Evolutionary conservation across 2,113 vertebrate genomes (phyloP), one percentile per base, ranked within the genome.

Genomic region (Cavia aperea): DNA sequence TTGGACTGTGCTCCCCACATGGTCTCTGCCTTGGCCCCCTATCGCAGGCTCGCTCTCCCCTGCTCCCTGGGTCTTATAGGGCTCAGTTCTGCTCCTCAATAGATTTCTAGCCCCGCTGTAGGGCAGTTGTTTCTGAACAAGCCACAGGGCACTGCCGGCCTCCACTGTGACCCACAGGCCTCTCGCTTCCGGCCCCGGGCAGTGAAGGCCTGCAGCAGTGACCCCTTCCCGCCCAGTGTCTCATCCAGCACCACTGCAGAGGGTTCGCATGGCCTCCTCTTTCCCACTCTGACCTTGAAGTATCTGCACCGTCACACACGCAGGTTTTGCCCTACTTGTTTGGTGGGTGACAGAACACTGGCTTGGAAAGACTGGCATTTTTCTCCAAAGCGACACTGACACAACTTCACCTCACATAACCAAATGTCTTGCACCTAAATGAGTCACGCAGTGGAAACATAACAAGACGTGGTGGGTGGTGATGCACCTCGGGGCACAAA

Each of bases 141-240:
- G 56, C 56, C 68, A 56, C 15, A n/a, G n/a, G 26, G 62, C 16
- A n/a, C 19, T 6, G 43, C 19, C 49, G 49, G 49, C 33, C 31
- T 78, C 83, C 19, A 43, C 16, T 4, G 0, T 36, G 39, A 31
- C 51, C 13, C 51, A 54, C 56, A 15, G 15, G 60, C 51, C 18
- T 39, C 21, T 68, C 33, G 11, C 51, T 26, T 9, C 10, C 31
- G 26, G 15, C 0, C 24, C 91, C 9, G 11, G 39, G 39, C 65
- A 68, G 16, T 10, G 23, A 66, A 39, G 66, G 78, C 36, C 58
- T 4, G 16, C 36, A 31, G 68, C 68, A 21, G 36, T 4, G 3
- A 19, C 43, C 14, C 16, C 36, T 8, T 16, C 66, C 18, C 2
- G 21, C 7, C 23, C 5, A 19, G 1, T 4, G 31, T 11, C 46